Conservation (phyloP, 2,888 invertebrate genomes). For the Drosophila eohydei region DNA sequence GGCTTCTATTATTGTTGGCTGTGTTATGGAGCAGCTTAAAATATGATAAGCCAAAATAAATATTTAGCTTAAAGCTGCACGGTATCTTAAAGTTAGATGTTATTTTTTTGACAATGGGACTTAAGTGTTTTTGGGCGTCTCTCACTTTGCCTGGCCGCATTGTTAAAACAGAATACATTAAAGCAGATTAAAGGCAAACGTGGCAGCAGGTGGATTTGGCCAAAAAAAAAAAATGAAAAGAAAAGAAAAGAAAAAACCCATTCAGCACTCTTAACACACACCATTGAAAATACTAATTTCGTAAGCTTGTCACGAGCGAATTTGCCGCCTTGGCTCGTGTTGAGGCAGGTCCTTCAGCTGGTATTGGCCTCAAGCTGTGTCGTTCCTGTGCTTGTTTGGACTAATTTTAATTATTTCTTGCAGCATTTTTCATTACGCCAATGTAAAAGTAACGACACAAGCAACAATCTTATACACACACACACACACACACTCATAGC, state of each 20-base stretch:
- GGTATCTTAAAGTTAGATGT: background rate
- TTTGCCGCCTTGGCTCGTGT: constrained; percentile 1
- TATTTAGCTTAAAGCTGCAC: background rate
- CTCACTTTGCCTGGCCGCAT: constrained; percentile 14
- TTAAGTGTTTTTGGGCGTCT: constrained; percentile 6
- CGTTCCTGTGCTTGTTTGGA: constrained; percentile 14
- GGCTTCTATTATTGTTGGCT: background rate
- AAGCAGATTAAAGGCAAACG: constrained; percentile 55
- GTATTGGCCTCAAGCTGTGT: constrained; percentile 23
- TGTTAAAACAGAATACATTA: constrained; percentile 56
- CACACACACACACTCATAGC: constrained; percentile 13
- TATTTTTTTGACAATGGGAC: constrained; percentile 13
- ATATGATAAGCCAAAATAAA: background rate
- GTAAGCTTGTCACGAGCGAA: constrained; percentile 21
- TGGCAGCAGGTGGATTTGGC: constrained; percentile 9
- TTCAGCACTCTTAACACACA: constrained; percentile 19
- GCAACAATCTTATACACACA: constrained; percentile 5
- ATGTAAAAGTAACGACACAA: constrained; percentile 29
- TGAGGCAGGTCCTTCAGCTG: constrained; percentile 27
- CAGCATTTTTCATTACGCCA: constrained; percentile 36
- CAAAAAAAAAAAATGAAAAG: background rate
- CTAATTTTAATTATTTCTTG: constrained; percentile 67
- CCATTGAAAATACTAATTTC: constrained; percentile 3
- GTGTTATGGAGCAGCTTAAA: background rate
- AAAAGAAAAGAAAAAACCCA: constrained; percentile 2